phyloP scores from a whole-genome alignment of 2,888 invertebrate species.

The Parasteatoda lunata region DNA sequence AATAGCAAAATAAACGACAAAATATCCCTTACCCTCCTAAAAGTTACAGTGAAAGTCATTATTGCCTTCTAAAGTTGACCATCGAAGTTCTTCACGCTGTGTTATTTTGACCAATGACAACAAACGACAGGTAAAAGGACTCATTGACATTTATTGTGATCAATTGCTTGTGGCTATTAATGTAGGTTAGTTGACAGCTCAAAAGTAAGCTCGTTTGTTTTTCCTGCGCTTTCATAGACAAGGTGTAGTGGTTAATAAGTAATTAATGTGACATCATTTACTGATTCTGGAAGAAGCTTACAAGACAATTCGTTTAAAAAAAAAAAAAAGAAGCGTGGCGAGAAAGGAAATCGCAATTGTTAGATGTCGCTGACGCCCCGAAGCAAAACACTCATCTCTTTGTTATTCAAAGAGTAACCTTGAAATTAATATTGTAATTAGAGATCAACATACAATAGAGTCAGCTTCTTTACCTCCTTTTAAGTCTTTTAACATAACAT shows the following conservation, averaged over 20 bases:
- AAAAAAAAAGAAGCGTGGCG: neutral
- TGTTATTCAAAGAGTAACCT: neutral
- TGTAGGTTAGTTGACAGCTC: neutral
- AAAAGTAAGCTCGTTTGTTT: neutral
- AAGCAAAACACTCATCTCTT: neutral
- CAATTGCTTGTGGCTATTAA: neutral
- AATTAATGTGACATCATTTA: conserved; percentile 1
- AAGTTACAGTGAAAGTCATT: neutral
- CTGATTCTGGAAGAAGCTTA: neutral
- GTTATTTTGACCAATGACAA: neutral
- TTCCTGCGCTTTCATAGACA: neutral
- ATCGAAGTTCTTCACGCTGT: neutral
- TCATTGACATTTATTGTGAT: neutral
- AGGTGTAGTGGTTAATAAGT: neutral
- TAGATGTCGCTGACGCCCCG: neutral
- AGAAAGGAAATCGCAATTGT: neutral
- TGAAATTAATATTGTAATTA: neutral
- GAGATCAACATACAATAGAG: neutral
- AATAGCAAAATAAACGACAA: too few relatives aligned
- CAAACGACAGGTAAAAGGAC: neutral
- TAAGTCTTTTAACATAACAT: too few relatives aligned
- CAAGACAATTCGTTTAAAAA: neutral
- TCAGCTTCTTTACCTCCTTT: too few relatives aligned
- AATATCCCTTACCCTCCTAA: neutral
- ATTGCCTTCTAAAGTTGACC: neutral